phyloP scores from a whole-genome alignment of 2,888 invertebrate species.

The Pyralis farinalis region DNA sequence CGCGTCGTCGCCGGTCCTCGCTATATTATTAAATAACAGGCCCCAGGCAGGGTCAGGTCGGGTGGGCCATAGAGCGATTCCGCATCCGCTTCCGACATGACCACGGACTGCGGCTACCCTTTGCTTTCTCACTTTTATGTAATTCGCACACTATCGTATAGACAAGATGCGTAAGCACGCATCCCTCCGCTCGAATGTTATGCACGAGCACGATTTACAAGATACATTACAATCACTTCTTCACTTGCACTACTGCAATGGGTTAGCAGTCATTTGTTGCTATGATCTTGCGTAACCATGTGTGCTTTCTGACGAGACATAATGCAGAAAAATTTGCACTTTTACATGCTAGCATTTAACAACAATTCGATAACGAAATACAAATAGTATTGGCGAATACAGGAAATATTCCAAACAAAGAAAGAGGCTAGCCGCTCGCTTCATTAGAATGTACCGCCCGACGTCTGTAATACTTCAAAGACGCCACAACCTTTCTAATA shows the following conservation, averaged over 20 bases:
- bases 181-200: conserved; percentile 3
- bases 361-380: too few species aligned
- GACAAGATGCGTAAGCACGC: too few species aligned
- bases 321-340: too few species aligned
- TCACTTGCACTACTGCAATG: neutral
- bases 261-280: conserved; percentile 6
- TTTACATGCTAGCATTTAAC: too few species aligned
- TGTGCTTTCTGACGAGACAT: too few species aligned
- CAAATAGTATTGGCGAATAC: too few species aligned
- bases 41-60: conserved; percentile 55
- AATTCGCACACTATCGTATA: conserved; percentile 23
- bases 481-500: neutral
- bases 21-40: conserved; percentile 58
- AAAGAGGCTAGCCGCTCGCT: neutral
- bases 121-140: conserved; percentile 60
- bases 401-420: neutral
- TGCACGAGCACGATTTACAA: conserved; percentile 11
- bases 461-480: neutral
- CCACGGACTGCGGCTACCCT: conserved; percentile 32
- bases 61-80: conserved; percentile 34
- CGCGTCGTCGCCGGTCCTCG: conserved; percentile 50
- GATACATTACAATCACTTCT: conserved; percentile 7
- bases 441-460: conserved; percentile 6
- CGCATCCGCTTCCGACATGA: conserved; percentile 68
- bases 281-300: conserved; percentile 2